Percentiles rank a stretch among this genome's conserved stretches.
phyloP scores from a whole-genome alignment of 2,113 vertebrate genomes.

The Alexandromys fortis region DNA sequence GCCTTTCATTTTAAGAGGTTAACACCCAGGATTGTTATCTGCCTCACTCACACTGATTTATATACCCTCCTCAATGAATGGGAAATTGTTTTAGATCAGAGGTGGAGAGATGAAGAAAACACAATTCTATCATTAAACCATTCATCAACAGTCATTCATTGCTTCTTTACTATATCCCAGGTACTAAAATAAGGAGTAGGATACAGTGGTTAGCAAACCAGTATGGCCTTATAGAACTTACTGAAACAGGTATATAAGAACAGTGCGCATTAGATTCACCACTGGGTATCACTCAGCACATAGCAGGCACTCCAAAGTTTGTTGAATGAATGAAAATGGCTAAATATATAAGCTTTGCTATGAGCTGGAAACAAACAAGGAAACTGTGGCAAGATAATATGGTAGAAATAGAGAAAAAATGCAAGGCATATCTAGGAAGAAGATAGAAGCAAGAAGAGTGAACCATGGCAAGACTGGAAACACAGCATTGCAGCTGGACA shows the following conservation, averaged over 20 bases:
- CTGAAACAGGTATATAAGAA: neutral
- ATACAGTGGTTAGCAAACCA: slow-evolving; percentile 18
- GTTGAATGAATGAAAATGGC: neutral
- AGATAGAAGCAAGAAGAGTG: neutral
- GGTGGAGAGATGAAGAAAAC: slow-evolving; percentile 47
- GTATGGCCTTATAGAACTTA: neutral
- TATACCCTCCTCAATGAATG: neutral
- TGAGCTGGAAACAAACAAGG: slow-evolving; percentile 15
- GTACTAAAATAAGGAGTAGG: neutral
- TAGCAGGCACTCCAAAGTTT: neutral
- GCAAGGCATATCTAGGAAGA: slow-evolving; percentile 17
- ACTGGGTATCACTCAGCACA: neutral
- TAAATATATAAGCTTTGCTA: slow-evolving; percentile 21
- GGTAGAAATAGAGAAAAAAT: neutral
- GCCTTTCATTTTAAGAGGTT: slow-evolving; percentile 17
- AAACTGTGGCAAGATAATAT: neutral
- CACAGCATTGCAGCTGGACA: neutral
- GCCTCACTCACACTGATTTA: neutral
- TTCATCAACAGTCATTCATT: neutral
- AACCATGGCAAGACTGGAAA: slow-evolving; percentile 6
- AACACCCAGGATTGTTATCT: neutral
- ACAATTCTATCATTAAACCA: slow-evolving; percentile 1
- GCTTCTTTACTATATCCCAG: slow-evolving; percentile 18
- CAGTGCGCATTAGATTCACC: neutral
- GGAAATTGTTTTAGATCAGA: neutral